Conservation (phyloP, 2,888 invertebrate species). For the Plusia festucae region DNA sequence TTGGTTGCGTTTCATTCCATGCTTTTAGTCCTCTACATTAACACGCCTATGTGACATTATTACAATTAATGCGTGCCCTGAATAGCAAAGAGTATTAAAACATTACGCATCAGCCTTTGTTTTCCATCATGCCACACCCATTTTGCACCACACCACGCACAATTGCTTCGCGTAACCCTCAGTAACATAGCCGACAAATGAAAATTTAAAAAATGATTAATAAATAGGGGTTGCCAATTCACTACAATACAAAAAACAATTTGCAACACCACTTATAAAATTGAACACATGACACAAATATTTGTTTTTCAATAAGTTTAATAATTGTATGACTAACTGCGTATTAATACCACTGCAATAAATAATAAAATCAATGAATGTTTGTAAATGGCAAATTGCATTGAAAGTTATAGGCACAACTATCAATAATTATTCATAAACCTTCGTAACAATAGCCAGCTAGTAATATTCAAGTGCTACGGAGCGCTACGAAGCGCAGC, state of each 20-base stretch:
- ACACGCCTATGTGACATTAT: not conserved
- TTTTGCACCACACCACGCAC: not conserved
- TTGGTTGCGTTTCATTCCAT: not conserved
- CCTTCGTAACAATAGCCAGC: slow-evolving; percentile 37
- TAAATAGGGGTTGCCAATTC: no score
- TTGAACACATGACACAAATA: not conserved
- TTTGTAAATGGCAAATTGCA: not conserved
- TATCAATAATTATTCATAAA: slow-evolving; percentile 9
- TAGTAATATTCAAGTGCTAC: slow-evolving; percentile 30
- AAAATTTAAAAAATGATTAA: not conserved
- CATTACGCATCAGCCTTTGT: not conserved
- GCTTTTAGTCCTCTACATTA: not conserved
- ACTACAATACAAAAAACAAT: not conserved
- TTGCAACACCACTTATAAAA: not conserved
- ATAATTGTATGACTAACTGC: no score
- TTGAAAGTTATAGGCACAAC: not conserved
- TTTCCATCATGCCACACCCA: not conserved
- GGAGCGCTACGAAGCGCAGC: slow-evolving; percentile 47
- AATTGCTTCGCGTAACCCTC: not conserved
- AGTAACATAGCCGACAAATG: not conserved
- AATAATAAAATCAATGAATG: not conserved
- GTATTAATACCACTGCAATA: not conserved
- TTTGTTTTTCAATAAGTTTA: not conserved
- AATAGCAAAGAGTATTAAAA: not conserved
- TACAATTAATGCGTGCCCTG: not conserved